These are phyloP conservation scores for Eudyptes chrysolophus DNA, from an alignment of 2,113 vertebrate genomes.

Conservation along the genomic window DNA sequence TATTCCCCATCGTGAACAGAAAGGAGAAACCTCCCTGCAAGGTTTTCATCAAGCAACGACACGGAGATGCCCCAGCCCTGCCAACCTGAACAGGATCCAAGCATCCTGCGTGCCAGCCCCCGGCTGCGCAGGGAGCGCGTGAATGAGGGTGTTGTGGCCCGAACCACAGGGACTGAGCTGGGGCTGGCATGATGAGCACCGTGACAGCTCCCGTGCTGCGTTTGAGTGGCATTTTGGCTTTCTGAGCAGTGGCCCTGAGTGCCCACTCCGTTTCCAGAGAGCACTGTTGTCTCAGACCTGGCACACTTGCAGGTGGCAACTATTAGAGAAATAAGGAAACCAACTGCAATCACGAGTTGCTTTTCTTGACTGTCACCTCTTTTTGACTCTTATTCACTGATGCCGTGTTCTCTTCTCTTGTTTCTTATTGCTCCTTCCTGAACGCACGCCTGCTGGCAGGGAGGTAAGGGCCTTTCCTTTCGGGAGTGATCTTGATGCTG, in stretches of 20 bases:
- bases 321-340: background rate
- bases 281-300: background rate
- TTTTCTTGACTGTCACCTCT: background rate
- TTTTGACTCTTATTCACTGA: background rate
- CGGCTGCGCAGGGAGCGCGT: fast-evolving
- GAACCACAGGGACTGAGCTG: fast-evolving
- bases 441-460: background rate
- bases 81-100: background rate
- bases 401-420: background rate
- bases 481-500: fast-evolving
- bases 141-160: background rate
- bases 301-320: background rate
- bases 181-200: background rate
- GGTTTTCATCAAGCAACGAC: background rate
- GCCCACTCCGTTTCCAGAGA: background rate
- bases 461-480: conserved; percentile 68
- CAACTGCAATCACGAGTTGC: background rate
- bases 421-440: background rate
- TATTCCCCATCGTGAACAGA: fast-evolving
- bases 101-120: background rate
- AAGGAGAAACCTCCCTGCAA: background rate
- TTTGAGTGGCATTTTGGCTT: background rate
- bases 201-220: fast-evolving
- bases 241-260: background rate
- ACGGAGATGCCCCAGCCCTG: background rate